phyloP scores from a whole-genome alignment of 2,797 vertebrate species.

The Chelmon rostratus region DNA sequence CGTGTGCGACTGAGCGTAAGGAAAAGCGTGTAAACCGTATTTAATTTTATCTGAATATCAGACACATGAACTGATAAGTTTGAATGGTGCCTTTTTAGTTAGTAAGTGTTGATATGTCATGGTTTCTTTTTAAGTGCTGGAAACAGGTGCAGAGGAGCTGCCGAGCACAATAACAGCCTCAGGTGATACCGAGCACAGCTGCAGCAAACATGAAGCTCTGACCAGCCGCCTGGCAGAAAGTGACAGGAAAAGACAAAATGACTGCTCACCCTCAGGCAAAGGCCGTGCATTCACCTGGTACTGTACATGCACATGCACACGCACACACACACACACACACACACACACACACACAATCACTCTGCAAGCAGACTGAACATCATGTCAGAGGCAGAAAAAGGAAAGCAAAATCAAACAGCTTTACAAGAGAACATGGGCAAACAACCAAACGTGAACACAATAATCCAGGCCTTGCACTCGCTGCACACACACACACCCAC shows the following conservation, averaged over 20 bases:
- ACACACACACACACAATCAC: not conserved
- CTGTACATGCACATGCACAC: not conserved
- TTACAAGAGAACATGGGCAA: conserved; percentile 51
- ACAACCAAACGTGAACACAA: conserved; percentile 52
- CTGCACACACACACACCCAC: conserved; percentile 54
- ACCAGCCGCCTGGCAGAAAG: conserved; percentile 36
- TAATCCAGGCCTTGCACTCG: conserved; percentile 25
- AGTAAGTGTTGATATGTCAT: not conserved
- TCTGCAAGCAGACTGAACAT: conserved; percentile 3
- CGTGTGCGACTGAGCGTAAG: not conserved
- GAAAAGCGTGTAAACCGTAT: too few species aligned
- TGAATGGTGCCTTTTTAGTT: not conserved
- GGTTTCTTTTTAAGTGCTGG: not conserved
- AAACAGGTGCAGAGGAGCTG: conserved; percentile 12
- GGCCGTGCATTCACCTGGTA: conserved; percentile 3
- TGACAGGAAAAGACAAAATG: conserved; percentile 18
- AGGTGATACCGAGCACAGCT: conserved; percentile 16
- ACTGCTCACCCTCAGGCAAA: conserved; percentile 16
- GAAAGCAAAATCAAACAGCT: conserved; percentile 31
- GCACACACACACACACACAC: not conserved
- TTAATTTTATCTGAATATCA: not conserved
- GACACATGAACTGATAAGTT: not conserved
- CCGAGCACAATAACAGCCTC: conserved; percentile 18
- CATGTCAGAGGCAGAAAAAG: conserved; percentile 14
- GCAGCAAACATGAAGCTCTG: conserved; percentile 4